Conservation (phyloP, 2,888 invertebrate genomes). For the Nineta flava region DNA sequence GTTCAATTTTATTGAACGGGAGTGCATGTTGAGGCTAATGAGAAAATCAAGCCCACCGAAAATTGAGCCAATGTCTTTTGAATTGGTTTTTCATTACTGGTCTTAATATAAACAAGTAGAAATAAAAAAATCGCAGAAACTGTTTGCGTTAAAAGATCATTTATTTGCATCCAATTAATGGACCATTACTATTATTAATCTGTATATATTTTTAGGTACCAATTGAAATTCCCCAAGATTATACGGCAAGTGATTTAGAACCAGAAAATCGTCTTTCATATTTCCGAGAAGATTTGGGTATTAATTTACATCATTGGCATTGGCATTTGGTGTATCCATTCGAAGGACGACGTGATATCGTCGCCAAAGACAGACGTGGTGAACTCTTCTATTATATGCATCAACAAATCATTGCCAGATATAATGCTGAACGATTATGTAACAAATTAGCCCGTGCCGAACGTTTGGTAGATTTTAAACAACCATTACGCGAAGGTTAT, state of each 20-base stretch:
- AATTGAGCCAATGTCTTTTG: no score
- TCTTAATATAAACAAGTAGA: no score
- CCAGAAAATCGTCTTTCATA: constrained; percentile 69
- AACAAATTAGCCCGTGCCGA: constrained; percentile 47
- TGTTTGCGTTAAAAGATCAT: no score
- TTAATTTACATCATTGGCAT: constrained; percentile 84
- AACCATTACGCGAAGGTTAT: constrained; percentile 60
- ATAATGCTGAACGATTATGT: constrained; percentile 60
- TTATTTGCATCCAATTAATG: no score
- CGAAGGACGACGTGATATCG: constrained; percentile 42
- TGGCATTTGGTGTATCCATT: constrained; percentile 82
- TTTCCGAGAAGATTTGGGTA: constrained; percentile 71
- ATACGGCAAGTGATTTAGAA: constrained; percentile 57
- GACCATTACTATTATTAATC: no score
- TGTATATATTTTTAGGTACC: constrained; percentile 21
- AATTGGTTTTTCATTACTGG: no score
- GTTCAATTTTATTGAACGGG: no score
- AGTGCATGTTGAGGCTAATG: no score
- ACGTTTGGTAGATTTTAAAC: constrained; percentile 46
- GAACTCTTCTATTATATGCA: constrained; percentile 74
- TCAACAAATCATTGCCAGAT: constrained; percentile 47
- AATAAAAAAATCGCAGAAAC: no score
- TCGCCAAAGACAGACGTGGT: constrained; percentile 60
- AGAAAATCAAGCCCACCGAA: no score
- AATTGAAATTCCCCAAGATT: constrained; percentile 53